Percentiles rank a stretch among this genome's conserved stretches.
Evolutionary conservation across 1,140 invertebrate species (phyloP).

Genomic region (Neodiprion virginianus): DNA sequence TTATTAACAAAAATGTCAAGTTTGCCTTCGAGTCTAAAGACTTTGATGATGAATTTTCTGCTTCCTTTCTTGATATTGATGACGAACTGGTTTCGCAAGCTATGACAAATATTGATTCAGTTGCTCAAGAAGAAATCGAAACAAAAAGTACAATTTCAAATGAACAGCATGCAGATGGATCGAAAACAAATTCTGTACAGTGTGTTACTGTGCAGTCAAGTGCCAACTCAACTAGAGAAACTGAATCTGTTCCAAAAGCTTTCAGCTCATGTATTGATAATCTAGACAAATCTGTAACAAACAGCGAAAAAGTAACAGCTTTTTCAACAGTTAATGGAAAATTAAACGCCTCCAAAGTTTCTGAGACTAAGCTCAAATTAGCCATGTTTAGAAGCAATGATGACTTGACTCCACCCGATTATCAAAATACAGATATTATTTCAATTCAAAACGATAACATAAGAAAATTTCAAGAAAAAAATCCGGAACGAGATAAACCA

Average conservation of each 20-base stretch:
- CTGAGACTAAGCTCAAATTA: not conserved
- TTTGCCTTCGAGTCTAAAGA: not conserved
- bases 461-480: not conserved
- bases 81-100: not conserved
- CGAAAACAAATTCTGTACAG: not conserved
- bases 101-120: not conserved
- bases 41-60: not conserved
- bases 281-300: not conserved
- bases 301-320: not conserved
- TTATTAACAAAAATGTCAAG: not conserved
- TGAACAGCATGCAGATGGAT: not conserved
- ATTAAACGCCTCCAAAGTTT: not conserved
- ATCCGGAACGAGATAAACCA: not conserved
- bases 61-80: not conserved
- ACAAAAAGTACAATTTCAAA: not conserved
- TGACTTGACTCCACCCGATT: constrained; percentile 7
- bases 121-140: not conserved
- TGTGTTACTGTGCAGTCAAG: not conserved
- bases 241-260: not conserved
- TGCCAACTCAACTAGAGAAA: not conserved
- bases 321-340: not conserved
- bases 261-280: not conserved
- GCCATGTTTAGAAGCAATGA: constrained; percentile 20
- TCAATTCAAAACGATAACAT: not conserved
- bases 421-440: not conserved